Percentiles rank a stretch among this genome's conserved stretches.
Evolutionary conservation across 2,113 vertebrate genomes (phyloP).

Genomic region (Sterna hirundo): DNA sequence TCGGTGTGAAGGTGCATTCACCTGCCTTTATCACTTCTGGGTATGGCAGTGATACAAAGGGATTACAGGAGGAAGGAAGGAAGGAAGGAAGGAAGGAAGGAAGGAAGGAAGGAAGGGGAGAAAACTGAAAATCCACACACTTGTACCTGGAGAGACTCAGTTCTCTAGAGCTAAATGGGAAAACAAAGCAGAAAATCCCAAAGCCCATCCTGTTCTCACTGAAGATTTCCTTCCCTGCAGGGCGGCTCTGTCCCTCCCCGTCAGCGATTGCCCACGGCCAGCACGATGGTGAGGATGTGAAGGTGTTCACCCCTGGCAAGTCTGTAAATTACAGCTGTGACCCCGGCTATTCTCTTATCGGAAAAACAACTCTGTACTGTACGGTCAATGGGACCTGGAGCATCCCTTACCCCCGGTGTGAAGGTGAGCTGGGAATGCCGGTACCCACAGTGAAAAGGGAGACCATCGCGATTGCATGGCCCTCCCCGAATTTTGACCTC

Average conservation of each 20-base stretch:
- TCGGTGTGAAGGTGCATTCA: not conserved
- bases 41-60: not conserved
- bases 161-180: not conserved
- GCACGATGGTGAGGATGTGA: not conserved
- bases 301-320: not conserved
- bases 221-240: not conserved
- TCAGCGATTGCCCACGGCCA: not conserved
- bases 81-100: not conserved
- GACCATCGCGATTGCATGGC: rapidly evolving
- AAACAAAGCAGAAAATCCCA: not conserved
- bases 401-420: constrained; percentile 28
- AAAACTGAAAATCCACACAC: not conserved
- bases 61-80: not conserved
- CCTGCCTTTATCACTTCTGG: not conserved
- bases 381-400: constrained; percentile 64
- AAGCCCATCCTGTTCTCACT: not conserved
- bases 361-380: constrained; percentile 37
- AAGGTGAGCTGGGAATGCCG: constrained; percentile 46
- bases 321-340: constrained; percentile 61
- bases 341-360: constrained; percentile 38
- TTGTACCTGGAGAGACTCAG: too few relatives aligned
- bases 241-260: not conserved
- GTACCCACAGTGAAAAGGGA: rapidly evolving
- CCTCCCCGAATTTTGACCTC: not conserved
- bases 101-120: not conserved